Evolutionary conservation across 2,888 invertebrate genomes (phyloP), one percentile per base, ranked within the genome.

Genomic region (Lepidochrysops patricia): DNA sequence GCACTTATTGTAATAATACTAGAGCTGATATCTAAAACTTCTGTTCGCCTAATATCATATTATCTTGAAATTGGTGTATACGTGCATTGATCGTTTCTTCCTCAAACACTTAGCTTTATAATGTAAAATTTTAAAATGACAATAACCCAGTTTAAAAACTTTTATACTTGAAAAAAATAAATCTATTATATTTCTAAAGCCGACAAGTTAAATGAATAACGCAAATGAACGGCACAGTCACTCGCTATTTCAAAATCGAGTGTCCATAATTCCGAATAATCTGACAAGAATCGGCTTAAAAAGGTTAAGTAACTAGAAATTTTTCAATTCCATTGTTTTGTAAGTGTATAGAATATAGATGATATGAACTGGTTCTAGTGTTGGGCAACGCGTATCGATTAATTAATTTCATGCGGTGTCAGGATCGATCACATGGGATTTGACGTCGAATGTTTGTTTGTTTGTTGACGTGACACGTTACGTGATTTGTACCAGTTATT

Each of bases 341-440:
- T 54, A 29, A 32, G 54, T 43, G 43, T 43, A 54, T 29, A 19
- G 27, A 52, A 52, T 52, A 52, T 32, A 32, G 54, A 54, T 54
- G 57, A 65, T 66, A 56, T 60, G 27, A 59, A 68, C 66, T 61
- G 64, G 64, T 66, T 65, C 19, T 49, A 61, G 29, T 54, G 62
- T 69, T 67, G 65, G 68, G 66, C 67, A 72, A 72, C 66, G 54
- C 49, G 65, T 75, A 71, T 72, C 71, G 71, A 66, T 68, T 71
- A 75, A 75, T 77, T 74, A 84, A 84, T 85, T 80, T 82, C 76
- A 75, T 77, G 71, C 77, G 70, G 68, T 76, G 80, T 79, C 77
- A 72, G 78, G 71, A 82, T 79, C 82, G 77, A 85, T 85, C 82
- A 82, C 72, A 71, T 68, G 69, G 75, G 75, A 75, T 80, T 79